Evolutionary conservation across 2,797 vertebrate species (phyloP), one percentile per base, ranked within the genome.

Genomic region (Benthosema pterotum): DNA sequence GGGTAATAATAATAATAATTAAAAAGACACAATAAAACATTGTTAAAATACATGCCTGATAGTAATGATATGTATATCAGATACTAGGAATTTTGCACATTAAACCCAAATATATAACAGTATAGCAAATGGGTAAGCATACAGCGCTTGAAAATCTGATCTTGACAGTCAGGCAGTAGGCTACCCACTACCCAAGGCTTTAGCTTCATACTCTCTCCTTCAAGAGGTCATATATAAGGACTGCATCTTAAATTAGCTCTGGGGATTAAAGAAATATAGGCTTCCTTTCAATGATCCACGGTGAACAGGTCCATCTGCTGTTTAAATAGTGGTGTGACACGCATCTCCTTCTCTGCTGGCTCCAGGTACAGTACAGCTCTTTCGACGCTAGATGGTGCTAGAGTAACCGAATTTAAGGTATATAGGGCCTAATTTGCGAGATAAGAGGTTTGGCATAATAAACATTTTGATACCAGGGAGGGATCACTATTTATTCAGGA

Each of bases 301-400:
- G 92, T 85, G 60, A 80, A 90, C 70, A 86, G 68, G 84, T 8
- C 88, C 90, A 83, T 72, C 92, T 90, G 75, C 80, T 88, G 93
- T 84, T 56, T 12, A 0, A 1, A 14, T 5, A 6, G 13, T 4
- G 3, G 11, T 42, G 75, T 8, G 59, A 60, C 76, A 73, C 2
- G 13, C 54, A 19, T 16, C 22, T 51, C 28, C 32, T 2, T 32
- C 19, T 28, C 14, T 56, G 1, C 4, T 1, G 1, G 6, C 11
- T 19, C 17, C 32, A 32, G 7, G 28, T 14, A 3, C 11, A 22
- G 16, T 7, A 8, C 3, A 7, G n/a, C 11, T 11, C 22, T 8
- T 3, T 3, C 16, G 38, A 67, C 74, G 60, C 69, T 70, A 73
- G 75, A 17, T 82, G 66, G 1, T 17, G 69, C 67, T 72, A 9